Evolutionary conservation across 2,888 invertebrate genomes (phyloP).

Genomic region (Tipula unca): DNA sequence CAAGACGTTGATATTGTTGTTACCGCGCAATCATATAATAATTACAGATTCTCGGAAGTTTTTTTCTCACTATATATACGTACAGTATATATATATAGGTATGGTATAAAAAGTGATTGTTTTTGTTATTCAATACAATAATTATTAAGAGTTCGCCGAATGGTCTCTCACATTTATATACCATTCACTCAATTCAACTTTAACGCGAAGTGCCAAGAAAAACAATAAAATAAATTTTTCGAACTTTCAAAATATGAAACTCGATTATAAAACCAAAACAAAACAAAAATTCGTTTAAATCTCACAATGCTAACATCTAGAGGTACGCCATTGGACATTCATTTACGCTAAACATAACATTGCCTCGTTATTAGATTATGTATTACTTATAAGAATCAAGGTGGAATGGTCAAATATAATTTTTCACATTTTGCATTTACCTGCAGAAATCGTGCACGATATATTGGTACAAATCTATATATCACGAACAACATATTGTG

Average conservation of each 20-base stretch:
- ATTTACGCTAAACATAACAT: too few relatives aligned
- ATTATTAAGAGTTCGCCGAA: background rate
- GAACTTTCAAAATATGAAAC: background rate
- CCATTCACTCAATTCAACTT: background rate
- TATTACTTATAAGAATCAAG: too few relatives aligned
- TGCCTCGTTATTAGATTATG: background rate
- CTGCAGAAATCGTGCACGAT: background rate
- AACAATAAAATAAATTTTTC: too few relatives aligned
- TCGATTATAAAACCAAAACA: too few relatives aligned
- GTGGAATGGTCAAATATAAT: background rate
- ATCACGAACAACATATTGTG: background rate
- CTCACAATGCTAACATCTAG: too few relatives aligned
- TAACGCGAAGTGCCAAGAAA: too few relatives aligned
- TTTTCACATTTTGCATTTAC: background rate
- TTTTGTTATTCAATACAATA: background rate
- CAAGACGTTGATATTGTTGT: background rate
- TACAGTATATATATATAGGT: too few relatives aligned
- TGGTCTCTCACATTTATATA: background rate
- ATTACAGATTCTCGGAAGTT: background rate
- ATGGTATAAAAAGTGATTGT: background rate
- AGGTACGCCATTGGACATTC: too few relatives aligned
- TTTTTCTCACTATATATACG: too few relatives aligned
- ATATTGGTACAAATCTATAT: background rate
- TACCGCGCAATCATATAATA: background rate
- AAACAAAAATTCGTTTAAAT: too few relatives aligned